Base-by-base conservation (phyloP, 2,797 vertebrate species). In the Clarias pachynema region DNA sequence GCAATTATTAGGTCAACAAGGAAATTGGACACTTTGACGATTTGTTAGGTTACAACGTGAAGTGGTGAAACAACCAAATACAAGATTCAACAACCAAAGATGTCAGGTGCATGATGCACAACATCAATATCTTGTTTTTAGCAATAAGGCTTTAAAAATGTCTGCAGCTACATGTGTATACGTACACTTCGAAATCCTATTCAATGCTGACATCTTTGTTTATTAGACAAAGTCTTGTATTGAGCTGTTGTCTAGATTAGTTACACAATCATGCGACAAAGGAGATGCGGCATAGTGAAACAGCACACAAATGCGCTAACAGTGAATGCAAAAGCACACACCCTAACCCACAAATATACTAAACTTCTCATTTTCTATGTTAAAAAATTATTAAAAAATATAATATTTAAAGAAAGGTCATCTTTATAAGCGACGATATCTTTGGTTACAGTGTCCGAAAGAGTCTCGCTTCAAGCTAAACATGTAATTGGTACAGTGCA, bases 201-300 rank as follows among this genome's bases (percentile, higher is more conserved):
- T n/a, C 12, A 0, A 77, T 40, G 66, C 49, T 40, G 84, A 77
- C 90, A 91, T 92, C 89, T 92, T 93, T 91, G 91, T 90, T 93
- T 92, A 8, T 59, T 59, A 56, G 1, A 37, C 9, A 24, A 89
- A 88, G 72, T 72, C 56, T 84, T 65, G 84, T 89, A 87, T 86
- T 87, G 63, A 88, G 89, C 77, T 79, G 85, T 87, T 78, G 4
- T 24, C 29, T 37, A 60, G 75, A 34, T 84, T 87, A 44, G 59
- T 87, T 72, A 26, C 74, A 73, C 74, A 14, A 49, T 75, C 88
- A 85, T 85, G 87, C 85, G 84, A 83, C 70, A 59, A 86, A 82
- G 82, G 79, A 85, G 85, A 84, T 8, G 75, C 75, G 24, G 57
- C 75, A 60, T 6, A 62, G 57, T n/a, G 57, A 16, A 9, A 34